These are phyloP conservation scores for Hydrotaea cyrtoneurina DNA, from an alignment of 2,888 invertebrate species.

Conservation along the genomic window DNA sequence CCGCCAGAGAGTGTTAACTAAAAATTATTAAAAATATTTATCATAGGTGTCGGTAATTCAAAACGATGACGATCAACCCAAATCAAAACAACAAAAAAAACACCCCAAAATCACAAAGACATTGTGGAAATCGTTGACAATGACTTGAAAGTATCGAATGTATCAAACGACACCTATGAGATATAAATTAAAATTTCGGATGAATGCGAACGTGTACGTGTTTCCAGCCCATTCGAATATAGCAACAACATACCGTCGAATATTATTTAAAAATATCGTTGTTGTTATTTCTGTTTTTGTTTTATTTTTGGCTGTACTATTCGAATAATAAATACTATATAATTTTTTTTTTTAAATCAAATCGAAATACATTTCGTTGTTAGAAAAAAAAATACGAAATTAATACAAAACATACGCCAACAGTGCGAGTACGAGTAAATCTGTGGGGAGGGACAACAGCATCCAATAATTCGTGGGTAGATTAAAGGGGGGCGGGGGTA, in stretches of 20 bases:
- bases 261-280: background rate
- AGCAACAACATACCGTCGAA: background rate
- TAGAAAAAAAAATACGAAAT: background rate
- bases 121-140: background rate
- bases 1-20: too few species aligned
- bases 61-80: too few species aligned
- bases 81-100: too few species aligned
- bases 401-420: conserved; percentile 3
- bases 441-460: background rate
- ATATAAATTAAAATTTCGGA: conserved; percentile 4
- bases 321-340: conserved; percentile 1
- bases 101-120: too few species aligned
- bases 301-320: background rate
- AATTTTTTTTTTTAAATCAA: background rate
- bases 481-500: background rate
- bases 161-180: conserved; percentile 16
- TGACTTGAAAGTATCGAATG: background rate
- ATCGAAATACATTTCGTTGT: conserved; percentile 4
- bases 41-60: too few species aligned
- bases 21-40: too few species aligned
- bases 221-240: background rate
- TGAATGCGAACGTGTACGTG: background rate
- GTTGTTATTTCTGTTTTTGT: background rate
- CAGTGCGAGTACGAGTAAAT: background rate
- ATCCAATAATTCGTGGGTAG: background rate